These are phyloP conservation scores for Odontocerum albicorne DNA, from an alignment of 2,888 invertebrate genomes.

Conservation along the genomic window DNA sequence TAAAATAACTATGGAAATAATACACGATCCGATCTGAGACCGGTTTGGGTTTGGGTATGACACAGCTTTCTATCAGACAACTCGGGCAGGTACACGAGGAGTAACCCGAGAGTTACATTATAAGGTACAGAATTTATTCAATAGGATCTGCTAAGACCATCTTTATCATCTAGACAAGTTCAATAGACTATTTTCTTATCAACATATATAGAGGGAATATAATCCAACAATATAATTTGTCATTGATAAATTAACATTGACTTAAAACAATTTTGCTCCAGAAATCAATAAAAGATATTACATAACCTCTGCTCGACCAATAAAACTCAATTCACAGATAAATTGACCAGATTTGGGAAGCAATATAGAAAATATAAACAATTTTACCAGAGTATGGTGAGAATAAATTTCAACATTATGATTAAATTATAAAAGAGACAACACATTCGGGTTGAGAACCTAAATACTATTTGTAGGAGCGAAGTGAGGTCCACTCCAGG, in stretches of 20 bases:
- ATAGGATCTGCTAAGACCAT: conserved; percentile 12
- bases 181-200: conserved; percentile 9
- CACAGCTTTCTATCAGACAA: neutral
- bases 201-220: conserved; percentile 21
- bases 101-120: conserved; percentile 6
- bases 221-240: conserved; percentile 22
- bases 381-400: too few species aligned
- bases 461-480: conserved; percentile 15
- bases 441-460: conserved; percentile 5
- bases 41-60: too few species aligned
- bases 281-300: neutral
- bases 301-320: too few species aligned
- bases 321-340: too few species aligned
- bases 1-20: too few species aligned
- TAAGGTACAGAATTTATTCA: conserved; percentile 21
- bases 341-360: too few species aligned
- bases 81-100: conserved; percentile 11
- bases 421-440: conserved; percentile 10
- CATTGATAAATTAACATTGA: conserved; percentile 18
- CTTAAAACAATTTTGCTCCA: conserved; percentile 5
- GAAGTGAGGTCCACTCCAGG: neutral
- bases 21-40: too few species aligned
- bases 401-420: too few species aligned
- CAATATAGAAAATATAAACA: too few species aligned
- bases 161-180: conserved; percentile 10